Percentiles rank a stretch among this genome's conserved stretches.
phyloP scores from a whole-genome alignment of 2,888 invertebrate genomes.

The Creontiades dilutus region DNA sequence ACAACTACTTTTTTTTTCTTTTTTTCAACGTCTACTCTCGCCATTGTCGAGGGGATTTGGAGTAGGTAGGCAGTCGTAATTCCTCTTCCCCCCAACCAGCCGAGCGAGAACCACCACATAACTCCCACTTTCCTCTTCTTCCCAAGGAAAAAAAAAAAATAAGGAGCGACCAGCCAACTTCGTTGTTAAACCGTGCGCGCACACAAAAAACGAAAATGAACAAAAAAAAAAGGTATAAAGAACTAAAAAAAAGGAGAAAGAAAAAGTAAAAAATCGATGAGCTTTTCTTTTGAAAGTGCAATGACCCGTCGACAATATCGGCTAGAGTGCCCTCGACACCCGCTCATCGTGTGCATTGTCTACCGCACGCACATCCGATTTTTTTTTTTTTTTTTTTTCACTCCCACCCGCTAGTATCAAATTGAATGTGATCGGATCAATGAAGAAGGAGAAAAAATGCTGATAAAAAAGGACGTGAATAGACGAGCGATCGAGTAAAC shows the following conservation, averaged over 20 bases:
- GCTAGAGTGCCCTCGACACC: not conserved
- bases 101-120: slow-evolving; percentile 39
- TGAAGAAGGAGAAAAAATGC: not conserved
- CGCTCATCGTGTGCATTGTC: not conserved
- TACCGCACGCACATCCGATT: slow-evolving; percentile 15
- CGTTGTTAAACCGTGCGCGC: slow-evolving; percentile 14
- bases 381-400: not conserved
- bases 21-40: not conserved
- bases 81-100: not conserved
- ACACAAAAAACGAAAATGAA: not conserved
- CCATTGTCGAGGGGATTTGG: slow-evolving; percentile 10
- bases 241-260: not conserved
- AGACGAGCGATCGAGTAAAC: too few relatives aligned
- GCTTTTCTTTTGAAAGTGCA: slow-evolving; percentile 30
- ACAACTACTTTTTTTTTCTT: slow-evolving; percentile 3
- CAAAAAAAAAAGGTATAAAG: not conserved
- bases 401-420: not conserved
- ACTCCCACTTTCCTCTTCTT: slow-evolving; percentile 8
- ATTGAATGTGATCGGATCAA: slow-evolving; percentile 16
- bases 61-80: slow-evolving; percentile 39
- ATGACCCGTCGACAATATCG: slow-evolving; percentile 22
- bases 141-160: not conserved
- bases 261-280: slow-evolving; percentile 12
- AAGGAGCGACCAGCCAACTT: slow-evolving; percentile 23
- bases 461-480: not conserved